phyloP scores from a whole-genome alignment of 2,888 invertebrate species.

The Piscicola geometra region DNA sequence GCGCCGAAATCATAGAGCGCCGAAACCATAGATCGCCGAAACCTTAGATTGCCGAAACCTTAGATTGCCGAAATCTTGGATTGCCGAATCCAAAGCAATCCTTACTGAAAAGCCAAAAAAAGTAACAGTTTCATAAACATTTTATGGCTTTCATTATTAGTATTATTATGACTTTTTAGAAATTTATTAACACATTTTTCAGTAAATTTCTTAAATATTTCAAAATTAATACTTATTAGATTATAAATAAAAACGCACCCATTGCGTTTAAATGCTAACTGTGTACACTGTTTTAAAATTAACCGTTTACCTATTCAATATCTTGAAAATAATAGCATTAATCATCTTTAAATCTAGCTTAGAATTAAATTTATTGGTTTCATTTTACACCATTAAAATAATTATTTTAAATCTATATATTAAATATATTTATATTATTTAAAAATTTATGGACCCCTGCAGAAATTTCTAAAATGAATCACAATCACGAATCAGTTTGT shows the following conservation, averaged over 20 bases:
- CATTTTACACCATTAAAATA: not conserved
- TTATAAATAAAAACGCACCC: not conserved
- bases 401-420: not conserved
- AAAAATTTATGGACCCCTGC: not conserved
- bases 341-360: not conserved
- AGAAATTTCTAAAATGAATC: not conserved
- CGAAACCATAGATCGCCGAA: too few relatives aligned
- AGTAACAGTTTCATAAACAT: too few relatives aligned
- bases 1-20: too few relatives aligned
- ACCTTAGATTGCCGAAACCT: too few relatives aligned
- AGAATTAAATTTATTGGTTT: not conserved
- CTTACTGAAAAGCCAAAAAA: too few relatives aligned
- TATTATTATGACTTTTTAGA: too few relatives aligned
- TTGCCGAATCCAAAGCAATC: too few relatives aligned
- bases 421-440: not conserved
- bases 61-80: too few relatives aligned
- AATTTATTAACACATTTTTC: too few relatives aligned
- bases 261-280: not conserved
- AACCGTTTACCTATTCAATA: slow-evolving; percentile 12
- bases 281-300: slow-evolving; percentile 9
- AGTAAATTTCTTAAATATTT: too few relatives aligned
- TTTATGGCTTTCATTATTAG: too few relatives aligned
- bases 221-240: too few relatives aligned
- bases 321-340: slow-evolving; percentile 3
- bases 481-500: not conserved